These are phyloP conservation scores for Drosophila rellima DNA, from an alignment of 2,888 invertebrate genomes.

Conservation along the genomic window DNA sequence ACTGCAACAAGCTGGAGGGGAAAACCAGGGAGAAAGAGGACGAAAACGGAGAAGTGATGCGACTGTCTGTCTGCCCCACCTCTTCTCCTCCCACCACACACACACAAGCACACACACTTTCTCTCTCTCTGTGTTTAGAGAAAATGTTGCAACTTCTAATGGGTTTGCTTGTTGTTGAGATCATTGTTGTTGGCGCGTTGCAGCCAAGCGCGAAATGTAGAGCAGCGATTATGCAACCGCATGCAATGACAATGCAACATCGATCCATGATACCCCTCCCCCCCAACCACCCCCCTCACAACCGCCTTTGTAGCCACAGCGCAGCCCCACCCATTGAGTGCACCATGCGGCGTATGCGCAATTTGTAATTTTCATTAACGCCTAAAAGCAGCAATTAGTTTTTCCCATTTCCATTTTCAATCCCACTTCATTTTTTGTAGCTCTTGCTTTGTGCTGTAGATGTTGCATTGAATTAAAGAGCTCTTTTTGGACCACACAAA, in stretches of 20 bases:
- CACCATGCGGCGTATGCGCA: constrained; percentile 71
- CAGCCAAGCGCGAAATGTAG: constrained; percentile 74
- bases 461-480: constrained; percentile 44
- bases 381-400: constrained; percentile 65
- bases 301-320: background rate
- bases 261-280: too few species aligned
- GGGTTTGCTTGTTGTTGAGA: constrained; percentile 68
- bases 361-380: constrained; percentile 77
- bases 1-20: constrained; percentile 32
- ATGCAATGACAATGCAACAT: constrained; percentile 71
- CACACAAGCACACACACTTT: background rate
- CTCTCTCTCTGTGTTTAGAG: constrained; percentile 18
- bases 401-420: constrained; percentile 19
- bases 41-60: constrained; percentile 8
- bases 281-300: background rate
- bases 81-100: background rate
- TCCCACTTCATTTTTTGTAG: background rate
- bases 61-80: constrained; percentile 3
- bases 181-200: constrained; percentile 46
- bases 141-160: constrained; percentile 78
- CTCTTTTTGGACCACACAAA: constrained; percentile 14
- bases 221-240: constrained; percentile 78
- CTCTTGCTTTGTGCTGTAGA: constrained; percentile 10
- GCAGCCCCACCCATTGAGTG: constrained; percentile 3
- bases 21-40: background rate